phyloP scores from a whole-genome alignment of 2,888 invertebrate species.

The Brachylomia viminalis region DNA sequence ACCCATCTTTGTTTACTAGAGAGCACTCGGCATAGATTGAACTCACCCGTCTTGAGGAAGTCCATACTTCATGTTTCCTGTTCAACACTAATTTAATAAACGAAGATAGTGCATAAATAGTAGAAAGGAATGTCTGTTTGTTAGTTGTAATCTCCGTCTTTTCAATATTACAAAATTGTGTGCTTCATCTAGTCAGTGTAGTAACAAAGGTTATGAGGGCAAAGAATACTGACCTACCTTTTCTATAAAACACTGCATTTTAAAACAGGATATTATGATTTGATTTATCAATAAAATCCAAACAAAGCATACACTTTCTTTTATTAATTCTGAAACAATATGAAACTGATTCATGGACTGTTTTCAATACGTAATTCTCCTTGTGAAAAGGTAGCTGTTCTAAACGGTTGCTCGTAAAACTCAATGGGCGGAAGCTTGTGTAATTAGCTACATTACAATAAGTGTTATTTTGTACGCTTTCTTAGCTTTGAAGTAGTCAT shows the following conservation, averaged over 20 bases:
- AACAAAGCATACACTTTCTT: slow-evolving; percentile 21
- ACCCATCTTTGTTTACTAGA: slow-evolving; percentile 17
- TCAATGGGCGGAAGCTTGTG: slow-evolving; percentile 61
- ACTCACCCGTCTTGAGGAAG: slow-evolving; percentile 26
- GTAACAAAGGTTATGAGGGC: not conserved
- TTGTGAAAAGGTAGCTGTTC: slow-evolving; percentile 30
- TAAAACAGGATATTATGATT: slow-evolving; percentile 5
- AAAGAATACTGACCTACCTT: slow-evolving; percentile 11
- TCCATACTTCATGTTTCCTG: slow-evolving; percentile 20
- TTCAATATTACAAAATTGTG: not conserved
- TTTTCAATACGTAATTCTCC: slow-evolving; percentile 36
- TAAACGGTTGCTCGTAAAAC: slow-evolving; percentile 51
- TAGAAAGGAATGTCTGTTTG: not conserved
- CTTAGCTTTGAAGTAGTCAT: slow-evolving; percentile 38
- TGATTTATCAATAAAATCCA: not conserved
- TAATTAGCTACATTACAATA: slow-evolving; percentile 54
- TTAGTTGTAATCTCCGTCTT: not conserved
- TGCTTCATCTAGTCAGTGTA: not conserved
- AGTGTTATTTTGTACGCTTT: slow-evolving; percentile 61
- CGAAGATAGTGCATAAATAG: not conserved
- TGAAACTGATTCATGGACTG: slow-evolving; percentile 28
- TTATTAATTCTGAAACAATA: slow-evolving; percentile 32
- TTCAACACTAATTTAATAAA: slow-evolving; percentile 38
- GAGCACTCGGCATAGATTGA: slow-evolving; percentile 24
- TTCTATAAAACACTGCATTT: slow-evolving; percentile 3